These are phyloP conservation scores for Brachyopa scutellaris DNA, from an alignment of 2,888 invertebrate genomes.

Conservation along the genomic window DNA sequence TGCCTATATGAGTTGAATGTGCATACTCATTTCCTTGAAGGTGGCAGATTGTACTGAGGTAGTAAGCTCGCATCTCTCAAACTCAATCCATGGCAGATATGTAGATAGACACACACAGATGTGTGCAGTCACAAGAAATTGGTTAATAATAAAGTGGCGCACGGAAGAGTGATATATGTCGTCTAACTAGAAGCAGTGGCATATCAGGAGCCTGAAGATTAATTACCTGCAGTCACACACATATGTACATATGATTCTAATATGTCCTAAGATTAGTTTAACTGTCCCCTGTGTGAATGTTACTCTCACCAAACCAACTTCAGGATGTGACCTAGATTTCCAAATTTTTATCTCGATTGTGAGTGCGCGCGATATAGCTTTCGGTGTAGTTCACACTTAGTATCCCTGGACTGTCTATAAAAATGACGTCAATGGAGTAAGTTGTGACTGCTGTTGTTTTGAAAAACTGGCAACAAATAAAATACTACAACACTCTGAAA, in stretches of 20 bases:
- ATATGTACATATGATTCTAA: conserved; percentile 2
- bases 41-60: not conserved
- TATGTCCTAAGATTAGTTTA: conserved; percentile 19
- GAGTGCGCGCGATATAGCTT: conserved; percentile 30
- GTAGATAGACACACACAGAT: not conserved
- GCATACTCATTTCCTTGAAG: not conserved
- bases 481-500: conserved; percentile 39
- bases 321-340: conserved; percentile 57
- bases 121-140: conserved; percentile 32
- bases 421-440: conserved; percentile 69
- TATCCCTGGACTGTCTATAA: conserved; percentile 69
- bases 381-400: conserved; percentile 39
- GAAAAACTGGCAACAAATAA: conserved; percentile 13
- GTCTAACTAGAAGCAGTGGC: conserved; percentile 36
- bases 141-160: conserved; percentile 60
- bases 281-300: no score
- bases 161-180: conserved; percentile 46
- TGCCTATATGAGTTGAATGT: not conserved
- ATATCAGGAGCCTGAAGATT: conserved; percentile 51
- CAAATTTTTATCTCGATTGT: conserved; percentile 46
- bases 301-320: no score
- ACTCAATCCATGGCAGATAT: conserved; percentile 9
- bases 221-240: conserved; percentile 42
- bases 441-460: conserved; percentile 46
- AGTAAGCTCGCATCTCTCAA: conserved; percentile 15